A percentile compares a stretch with the other conserved stretches of the same genome.
These are phyloP conservation scores for Linurgus olivaceus DNA, from an alignment of 2,797 vertebrate species.

Conservation along the genomic window DNA sequence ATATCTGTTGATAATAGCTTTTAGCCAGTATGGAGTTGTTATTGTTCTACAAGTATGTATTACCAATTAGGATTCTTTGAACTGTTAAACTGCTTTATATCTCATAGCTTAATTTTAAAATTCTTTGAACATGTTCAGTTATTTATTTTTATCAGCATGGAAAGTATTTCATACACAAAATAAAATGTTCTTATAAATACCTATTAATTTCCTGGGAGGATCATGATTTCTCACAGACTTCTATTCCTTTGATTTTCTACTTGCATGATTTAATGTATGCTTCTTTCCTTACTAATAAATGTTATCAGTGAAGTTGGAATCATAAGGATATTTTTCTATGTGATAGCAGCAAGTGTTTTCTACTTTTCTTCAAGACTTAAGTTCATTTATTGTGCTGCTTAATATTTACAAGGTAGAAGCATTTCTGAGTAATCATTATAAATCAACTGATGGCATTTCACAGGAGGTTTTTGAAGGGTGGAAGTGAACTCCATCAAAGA, in stretches of 20 bases:
- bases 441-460: not conserved
- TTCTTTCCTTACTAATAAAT: not conserved
- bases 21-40: not conserved
- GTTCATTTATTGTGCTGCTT: not conserved
- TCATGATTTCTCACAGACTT: not conserved
- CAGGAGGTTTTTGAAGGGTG: not conserved
- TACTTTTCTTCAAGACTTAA: not conserved
- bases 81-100: constrained; percentile 2
- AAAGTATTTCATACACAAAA: not conserved
- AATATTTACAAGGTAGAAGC: constrained; percentile 1
- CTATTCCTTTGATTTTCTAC: not conserved
- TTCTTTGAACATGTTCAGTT: not conserved
- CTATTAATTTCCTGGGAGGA: not conserved
- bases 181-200: not conserved
- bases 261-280: not conserved
- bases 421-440: not conserved
- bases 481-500: not conserved
- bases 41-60: constrained; percentile 15
- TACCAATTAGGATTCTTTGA: constrained; percentile 44
- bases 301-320: not conserved
- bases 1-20: constrained; percentile 29
- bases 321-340: not conserved
- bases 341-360: not conserved
- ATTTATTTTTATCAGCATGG: constrained; percentile 3
- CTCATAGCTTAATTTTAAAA: constrained; percentile 9